A percentile compares a stretch with the other conserved stretches of the same genome.
Conservation (phyloP, 2,888 invertebrate species). For the Calameuta pallipes region DNA sequence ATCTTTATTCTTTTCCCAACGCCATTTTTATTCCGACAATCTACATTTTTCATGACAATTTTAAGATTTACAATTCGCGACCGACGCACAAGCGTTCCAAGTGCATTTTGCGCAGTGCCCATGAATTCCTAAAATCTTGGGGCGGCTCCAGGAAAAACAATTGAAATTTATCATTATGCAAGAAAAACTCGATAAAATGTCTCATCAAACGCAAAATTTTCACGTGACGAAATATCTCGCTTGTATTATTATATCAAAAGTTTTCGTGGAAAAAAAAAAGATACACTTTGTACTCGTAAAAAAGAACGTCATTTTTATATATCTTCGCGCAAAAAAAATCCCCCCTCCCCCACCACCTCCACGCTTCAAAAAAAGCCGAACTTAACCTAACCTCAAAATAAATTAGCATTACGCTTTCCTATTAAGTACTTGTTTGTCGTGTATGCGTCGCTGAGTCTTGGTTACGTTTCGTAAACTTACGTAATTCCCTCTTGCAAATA, state of each 20-base stretch:
- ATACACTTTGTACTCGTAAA: no score
- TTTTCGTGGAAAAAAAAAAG: neutral
- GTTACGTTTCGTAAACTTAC: constrained; percentile 1
- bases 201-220: neutral
- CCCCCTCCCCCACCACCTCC: no score
- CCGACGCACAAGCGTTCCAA: neutral
- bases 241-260: neutral
- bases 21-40: no score
- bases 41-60: neutral
- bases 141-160: neutral
- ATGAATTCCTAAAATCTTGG: neutral
- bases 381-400: constrained; percentile 14
- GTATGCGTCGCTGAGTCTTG: neutral
- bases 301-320: no score
- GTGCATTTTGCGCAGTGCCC: neutral
- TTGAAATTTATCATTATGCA: neutral
- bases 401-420: constrained; percentile 27
- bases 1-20: no score
- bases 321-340: no score
- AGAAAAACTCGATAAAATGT: neutral
- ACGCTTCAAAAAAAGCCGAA: neutral
- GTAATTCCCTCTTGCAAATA: neutral
- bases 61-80: neutral
- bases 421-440: constrained; percentile 31
- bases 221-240: neutral